Conservation (phyloP, 2,113 vertebrate species). For the Seriola aureovittata region DNA sequence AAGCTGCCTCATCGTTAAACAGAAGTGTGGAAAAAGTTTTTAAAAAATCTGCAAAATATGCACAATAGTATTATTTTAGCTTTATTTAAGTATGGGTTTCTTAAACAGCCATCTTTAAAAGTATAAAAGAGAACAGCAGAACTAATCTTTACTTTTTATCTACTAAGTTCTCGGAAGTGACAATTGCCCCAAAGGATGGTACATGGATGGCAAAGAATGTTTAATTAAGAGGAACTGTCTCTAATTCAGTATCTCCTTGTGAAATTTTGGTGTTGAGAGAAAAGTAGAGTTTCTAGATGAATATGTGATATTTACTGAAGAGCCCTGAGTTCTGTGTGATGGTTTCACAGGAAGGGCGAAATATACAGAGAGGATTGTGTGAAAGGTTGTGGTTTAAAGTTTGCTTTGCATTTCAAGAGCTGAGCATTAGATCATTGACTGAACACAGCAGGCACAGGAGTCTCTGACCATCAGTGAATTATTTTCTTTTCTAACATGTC, state of each 20-base stretch:
- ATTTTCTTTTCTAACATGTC: conserved; percentile 62
- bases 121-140: not conserved
- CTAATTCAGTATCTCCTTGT: conserved; percentile 1
- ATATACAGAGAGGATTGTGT: not conserved
- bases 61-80: not conserved
- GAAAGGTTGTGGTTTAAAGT: not conserved
- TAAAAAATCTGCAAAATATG: not conserved
- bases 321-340: not conserved
- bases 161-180: conserved; percentile 14
- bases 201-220: not conserved
- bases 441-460: conserved; percentile 22
- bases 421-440: conserved; percentile 12
- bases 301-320: not conserved
- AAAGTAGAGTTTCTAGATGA: not conserved
- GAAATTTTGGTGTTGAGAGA: not conserved
- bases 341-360: conserved; percentile 16
- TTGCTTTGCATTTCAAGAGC: conserved; percentile 35
- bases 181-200: not conserved
- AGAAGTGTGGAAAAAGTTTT: not conserved
- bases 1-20: not conserved
- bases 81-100: not conserved
- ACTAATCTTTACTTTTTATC: conserved; percentile 24
- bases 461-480: conserved; percentile 39
- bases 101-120: not conserved
- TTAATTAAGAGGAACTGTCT: conserved; percentile 25